These are phyloP conservation scores for Passer montanus DNA, from an alignment of 2,113 vertebrate species.

Conservation along the genomic window DNA sequence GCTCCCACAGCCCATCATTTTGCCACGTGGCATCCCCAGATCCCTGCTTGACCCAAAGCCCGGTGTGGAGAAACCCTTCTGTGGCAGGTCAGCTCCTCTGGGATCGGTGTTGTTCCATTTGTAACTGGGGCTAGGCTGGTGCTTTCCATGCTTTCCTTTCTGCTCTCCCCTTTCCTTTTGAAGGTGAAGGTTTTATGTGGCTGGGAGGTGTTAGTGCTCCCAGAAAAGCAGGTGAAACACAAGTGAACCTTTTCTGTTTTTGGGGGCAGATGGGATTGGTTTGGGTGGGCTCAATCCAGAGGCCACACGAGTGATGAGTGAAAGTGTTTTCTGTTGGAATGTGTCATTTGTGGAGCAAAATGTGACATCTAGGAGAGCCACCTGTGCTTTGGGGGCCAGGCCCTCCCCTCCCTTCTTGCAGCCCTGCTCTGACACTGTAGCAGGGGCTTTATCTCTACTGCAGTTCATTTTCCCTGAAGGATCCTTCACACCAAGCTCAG, in stretches of 20 bases:
- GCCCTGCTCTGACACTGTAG: accelerated
- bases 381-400: neutral
- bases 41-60: accelerated
- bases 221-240: neutral
- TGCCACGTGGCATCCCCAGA: neutral
- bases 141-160: neutral
- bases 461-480: neutral
- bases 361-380: neutral
- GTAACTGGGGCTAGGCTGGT: neutral
- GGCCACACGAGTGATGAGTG: neutral
- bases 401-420: neutral
- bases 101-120: accelerated
- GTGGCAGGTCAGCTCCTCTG: neutral
- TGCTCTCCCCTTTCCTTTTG: neutral
- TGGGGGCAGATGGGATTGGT: neutral
- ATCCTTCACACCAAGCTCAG: neutral
- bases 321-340: neutral
- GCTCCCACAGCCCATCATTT: accelerated
- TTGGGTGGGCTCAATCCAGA: slow-evolving; percentile 1
- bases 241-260: neutral
- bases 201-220: neutral
- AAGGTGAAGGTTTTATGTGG: slow-evolving; percentile 2
- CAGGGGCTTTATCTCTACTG: neutral
- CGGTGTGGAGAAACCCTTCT: accelerated
- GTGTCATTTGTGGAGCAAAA: neutral